Conservation (phyloP, 1,140 invertebrate species). For the Penaeus vannamei region DNA sequence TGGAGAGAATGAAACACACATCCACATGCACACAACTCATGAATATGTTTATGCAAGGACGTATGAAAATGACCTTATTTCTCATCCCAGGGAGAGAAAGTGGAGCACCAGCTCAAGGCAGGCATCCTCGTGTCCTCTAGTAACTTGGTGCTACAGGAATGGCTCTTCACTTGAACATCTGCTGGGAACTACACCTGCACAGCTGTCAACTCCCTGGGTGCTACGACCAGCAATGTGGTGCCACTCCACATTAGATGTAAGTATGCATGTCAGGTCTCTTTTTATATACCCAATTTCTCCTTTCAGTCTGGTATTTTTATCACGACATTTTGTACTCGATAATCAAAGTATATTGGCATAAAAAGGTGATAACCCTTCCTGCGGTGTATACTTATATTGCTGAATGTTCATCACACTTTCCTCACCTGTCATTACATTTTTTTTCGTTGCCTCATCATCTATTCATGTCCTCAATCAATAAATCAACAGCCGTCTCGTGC, state of each 20-base stretch:
- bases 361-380: too few relatives aligned
- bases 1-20: slow-evolving; percentile 19
- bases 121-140: slow-evolving; percentile 61
- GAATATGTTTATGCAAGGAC: not conserved
- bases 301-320: too few relatives aligned
- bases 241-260: slow-evolving; percentile 57
- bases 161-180: slow-evolving; percentile 57
- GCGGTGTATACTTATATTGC: too few relatives aligned
- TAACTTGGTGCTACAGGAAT: slow-evolving; percentile 66
- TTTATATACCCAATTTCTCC: not conserved
- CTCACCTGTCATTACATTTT: too few relatives aligned
- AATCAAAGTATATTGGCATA: too few relatives aligned
- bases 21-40: not conserved
- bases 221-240: slow-evolving; percentile 56
- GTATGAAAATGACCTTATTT: not conserved
- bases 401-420: too few relatives aligned
- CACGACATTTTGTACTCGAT: too few relatives aligned
- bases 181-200: slow-evolving; percentile 67
- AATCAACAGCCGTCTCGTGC: too few relatives aligned
- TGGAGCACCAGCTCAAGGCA: slow-evolving; percentile 56
- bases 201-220: slow-evolving; percentile 60
- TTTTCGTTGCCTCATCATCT: too few relatives aligned
- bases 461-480: too few relatives aligned
- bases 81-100: slow-evolving; percentile 44
- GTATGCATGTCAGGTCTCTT: not conserved